Conservation (phyloP, 2,113 vertebrate species). For the Pseudorasbora parva region DNA sequence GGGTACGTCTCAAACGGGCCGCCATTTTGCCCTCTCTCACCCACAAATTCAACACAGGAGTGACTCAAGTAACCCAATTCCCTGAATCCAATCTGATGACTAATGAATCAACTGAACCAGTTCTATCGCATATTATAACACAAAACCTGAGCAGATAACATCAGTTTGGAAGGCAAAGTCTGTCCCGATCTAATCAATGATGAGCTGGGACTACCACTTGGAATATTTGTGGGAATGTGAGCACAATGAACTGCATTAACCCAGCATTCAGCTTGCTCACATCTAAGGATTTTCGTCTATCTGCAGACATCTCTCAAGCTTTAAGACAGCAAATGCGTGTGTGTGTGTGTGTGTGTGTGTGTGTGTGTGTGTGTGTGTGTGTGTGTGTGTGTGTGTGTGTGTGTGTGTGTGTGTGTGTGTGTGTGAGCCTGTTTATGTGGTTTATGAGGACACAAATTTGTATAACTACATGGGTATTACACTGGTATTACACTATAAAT, state of each 20-base stretch:
- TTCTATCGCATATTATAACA: conserved; percentile 5
- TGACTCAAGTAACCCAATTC: conserved; percentile 37
- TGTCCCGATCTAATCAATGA: conserved; percentile 27
- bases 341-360: no score
- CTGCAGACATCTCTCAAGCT: neutral
- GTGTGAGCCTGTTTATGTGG: no score
- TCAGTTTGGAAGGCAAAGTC: conserved; percentile 18
- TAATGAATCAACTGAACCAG: conserved; percentile 31
- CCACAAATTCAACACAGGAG: neutral
- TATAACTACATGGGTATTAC: no score
- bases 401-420: no score
- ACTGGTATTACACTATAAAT: no score
- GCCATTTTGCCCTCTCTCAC: conserved; percentile 29
- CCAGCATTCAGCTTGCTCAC: neutral
- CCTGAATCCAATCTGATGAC: conserved; percentile 28
- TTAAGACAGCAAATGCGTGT: neutral
- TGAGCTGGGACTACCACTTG: neutral
- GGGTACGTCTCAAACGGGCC: neutral
- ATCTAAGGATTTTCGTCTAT: neutral
- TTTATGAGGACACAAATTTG: no score
- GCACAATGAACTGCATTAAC: conserved; percentile 9
- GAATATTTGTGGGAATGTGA: conserved; percentile 5
- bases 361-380: no score
- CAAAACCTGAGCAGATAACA: conserved; percentile 20
- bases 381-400: no score